These are phyloP conservation scores for Equus quagga DNA, from an alignment of 2,113 vertebrate genomes.

Conservation along the genomic window DNA sequence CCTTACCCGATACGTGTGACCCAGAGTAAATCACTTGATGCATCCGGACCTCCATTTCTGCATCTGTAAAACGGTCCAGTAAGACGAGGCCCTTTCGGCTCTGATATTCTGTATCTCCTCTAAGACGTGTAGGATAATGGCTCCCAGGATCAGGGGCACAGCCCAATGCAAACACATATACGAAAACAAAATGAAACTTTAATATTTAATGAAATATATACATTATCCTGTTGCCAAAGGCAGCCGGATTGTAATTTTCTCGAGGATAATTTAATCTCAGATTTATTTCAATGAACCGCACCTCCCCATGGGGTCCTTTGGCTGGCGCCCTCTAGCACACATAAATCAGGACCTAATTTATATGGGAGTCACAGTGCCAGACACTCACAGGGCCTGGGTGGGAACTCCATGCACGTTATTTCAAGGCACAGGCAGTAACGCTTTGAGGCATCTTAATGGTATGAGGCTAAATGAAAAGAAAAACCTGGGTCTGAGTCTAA, in stretches of 20 bases:
- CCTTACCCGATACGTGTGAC: not conserved
- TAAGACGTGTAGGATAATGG: constrained; percentile 18
- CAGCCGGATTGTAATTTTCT: constrained; percentile 90
- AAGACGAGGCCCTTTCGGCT: not conserved
- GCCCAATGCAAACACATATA: constrained; percentile 77
- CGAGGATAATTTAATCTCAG: constrained; percentile 91
- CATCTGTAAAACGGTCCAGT: not conserved
- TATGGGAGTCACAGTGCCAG: constrained; percentile 80
- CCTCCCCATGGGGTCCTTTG: constrained; percentile 85
- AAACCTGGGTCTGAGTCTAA: constrained; percentile 17
- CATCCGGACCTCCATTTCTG: not conserved
- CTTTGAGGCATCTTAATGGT: constrained; percentile 82
- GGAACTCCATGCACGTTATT: constrained; percentile 67
- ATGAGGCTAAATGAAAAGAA: constrained; percentile 79
- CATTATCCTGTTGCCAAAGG: constrained; percentile 91
- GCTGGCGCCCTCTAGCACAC: constrained; percentile 83
- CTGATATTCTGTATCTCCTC: not conserved
- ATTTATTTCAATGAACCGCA: constrained; percentile 89
- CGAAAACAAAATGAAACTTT: constrained; percentile 89
- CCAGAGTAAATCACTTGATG: not conserved
- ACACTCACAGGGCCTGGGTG: constrained; percentile 77
- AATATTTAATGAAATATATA: constrained; percentile 95
- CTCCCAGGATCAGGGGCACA: constrained; percentile 25
- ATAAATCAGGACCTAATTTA: constrained; percentile 89
- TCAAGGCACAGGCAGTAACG: constrained; percentile 81